Evolutionary conservation across 2,113 vertebrate species (phyloP).

Genomic region (Odontesthes bonariensis): DNA sequence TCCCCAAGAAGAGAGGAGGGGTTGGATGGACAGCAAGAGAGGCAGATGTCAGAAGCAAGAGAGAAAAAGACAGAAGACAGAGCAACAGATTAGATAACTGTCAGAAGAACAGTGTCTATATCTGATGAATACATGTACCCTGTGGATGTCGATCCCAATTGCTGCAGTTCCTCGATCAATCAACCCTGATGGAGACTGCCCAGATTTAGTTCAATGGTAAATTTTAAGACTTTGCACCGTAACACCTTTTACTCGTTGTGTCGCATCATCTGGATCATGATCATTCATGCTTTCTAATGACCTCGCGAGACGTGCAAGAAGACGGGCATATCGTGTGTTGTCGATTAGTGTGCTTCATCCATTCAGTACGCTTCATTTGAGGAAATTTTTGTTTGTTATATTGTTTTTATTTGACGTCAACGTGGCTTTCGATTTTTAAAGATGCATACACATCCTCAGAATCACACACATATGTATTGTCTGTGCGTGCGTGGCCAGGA

Average conservation of each 20-base stretch:
- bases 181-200: conserved; percentile 52
- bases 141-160: conserved; percentile 47
- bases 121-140: conserved; percentile 27
- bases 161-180: conserved; percentile 25
- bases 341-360: conserved; percentile 31
- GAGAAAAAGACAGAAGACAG: conserved; percentile 72
- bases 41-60: conserved; percentile 63
- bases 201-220: conserved; percentile 60
- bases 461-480: no score
- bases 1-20: conserved; percentile 64
- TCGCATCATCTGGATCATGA: conserved; percentile 53
- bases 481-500: background rate
- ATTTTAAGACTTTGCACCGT: conserved; percentile 60
- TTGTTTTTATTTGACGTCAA: conserved; percentile 2
- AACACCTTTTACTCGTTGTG: conserved; percentile 65
- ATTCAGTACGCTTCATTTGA: conserved; percentile 41
- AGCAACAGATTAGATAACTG: conserved; percentile 75
- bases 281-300: conserved; percentile 45
- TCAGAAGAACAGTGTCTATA: conserved; percentile 46
- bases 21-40: conserved; percentile 62
- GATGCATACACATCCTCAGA: no score
- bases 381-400: conserved; percentile 5
- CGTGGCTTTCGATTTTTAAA: no score
- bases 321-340: background rate
- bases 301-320: conserved; percentile 23